These are phyloP conservation scores for Drosophila kohkoa DNA, from an alignment of 1,140 invertebrate species.

Conservation along the genomic window DNA sequence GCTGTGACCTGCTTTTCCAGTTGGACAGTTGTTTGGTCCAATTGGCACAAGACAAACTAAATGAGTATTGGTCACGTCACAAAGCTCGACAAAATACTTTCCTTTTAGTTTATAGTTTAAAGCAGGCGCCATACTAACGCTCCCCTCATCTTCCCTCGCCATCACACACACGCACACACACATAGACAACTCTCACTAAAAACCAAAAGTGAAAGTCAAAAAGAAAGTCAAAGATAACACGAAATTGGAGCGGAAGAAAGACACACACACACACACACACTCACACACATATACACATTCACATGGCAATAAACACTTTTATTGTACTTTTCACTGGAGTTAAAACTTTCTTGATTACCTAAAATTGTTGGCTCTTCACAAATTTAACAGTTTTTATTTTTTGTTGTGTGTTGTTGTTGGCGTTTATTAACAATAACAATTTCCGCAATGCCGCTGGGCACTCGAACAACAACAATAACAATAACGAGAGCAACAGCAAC, in stretches of 20 bases:
- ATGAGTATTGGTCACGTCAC: slow-evolving; percentile 64
- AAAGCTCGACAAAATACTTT: slow-evolving; percentile 9
- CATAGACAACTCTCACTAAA: slow-evolving; percentile 27
- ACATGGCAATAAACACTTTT: slow-evolving; percentile 3
- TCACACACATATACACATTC: no score
- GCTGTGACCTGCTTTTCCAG: slow-evolving; percentile 65
- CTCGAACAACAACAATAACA: slow-evolving; percentile 36
- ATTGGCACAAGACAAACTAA: slow-evolving; percentile 1
- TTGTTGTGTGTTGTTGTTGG: neutral
- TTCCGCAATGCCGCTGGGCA: slow-evolving; percentile 20
- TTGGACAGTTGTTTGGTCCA: slow-evolving; percentile 10
- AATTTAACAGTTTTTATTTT: neutral
- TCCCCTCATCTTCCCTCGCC: neutral
- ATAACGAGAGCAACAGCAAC: slow-evolving; percentile 29
- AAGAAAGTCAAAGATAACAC: slow-evolving; percentile 26
- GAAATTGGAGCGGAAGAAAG: slow-evolving; percentile 58
- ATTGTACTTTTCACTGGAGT: no score
- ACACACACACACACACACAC: slow-evolving; percentile 27
- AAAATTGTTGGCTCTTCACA: neutral
- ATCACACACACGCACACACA: neutral
- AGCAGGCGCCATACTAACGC: neutral
- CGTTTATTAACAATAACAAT: slow-evolving; percentile 35
- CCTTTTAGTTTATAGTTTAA: slow-evolving; percentile 13
- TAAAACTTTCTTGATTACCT: neutral
- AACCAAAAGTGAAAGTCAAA: slow-evolving; percentile 46